Base-by-base conservation (phyloP, 2,888 invertebrate genomes). In the Polietes domitor region DNA sequence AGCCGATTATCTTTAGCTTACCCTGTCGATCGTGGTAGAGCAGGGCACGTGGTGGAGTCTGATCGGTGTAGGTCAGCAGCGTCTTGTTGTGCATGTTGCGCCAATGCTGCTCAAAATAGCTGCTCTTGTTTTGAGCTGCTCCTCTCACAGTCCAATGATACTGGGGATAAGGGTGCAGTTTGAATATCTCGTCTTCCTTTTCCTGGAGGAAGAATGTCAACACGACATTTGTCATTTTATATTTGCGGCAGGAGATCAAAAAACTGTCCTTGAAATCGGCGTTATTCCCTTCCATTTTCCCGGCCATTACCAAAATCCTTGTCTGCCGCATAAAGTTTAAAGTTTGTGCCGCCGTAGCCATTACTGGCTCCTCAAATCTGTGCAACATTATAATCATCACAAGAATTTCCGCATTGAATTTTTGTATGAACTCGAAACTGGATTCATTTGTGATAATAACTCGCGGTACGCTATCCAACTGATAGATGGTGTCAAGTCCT, bases 11-110 rank as follows among this genome's bases (percentile, higher is more conserved):
- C 1, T 82, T 77, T 0, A 72, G 3, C 2, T 85, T 85, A 0
- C 83, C 28, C 0, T 21, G 15, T 0, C 28, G n/a, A 68, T 87
- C 65, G 4, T 4, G 68, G 63, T 86, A 88, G 4, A 85, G 12
- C 1, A 88, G 72, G 7, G 86, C 72, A 1, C 88, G 86, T 0
- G 89, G 90, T 4, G 86, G 53, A 0, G 87, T 19, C 17, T 87
- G 87, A 63, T 88, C 88, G 19, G 88, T 82, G 10, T 87, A 10
- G 0, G 80, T 82, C 1, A 5, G 32, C 0, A 89, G 73, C 0
- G 58, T 24, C 26, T 58, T 61, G 5, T 41, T 21, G 3, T 43
- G 15, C 58, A 73, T 58, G 61, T 73, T 26, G 0, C n/a, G 73
- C 73, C 73, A 73, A 61, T 73, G 73, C 0, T 63, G 86, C 53